Percentiles rank a stretch among this genome's conserved stretches.
Conservation (phyloP, 2,888 invertebrate genomes). For the Muschampia plurimacula region DNA sequence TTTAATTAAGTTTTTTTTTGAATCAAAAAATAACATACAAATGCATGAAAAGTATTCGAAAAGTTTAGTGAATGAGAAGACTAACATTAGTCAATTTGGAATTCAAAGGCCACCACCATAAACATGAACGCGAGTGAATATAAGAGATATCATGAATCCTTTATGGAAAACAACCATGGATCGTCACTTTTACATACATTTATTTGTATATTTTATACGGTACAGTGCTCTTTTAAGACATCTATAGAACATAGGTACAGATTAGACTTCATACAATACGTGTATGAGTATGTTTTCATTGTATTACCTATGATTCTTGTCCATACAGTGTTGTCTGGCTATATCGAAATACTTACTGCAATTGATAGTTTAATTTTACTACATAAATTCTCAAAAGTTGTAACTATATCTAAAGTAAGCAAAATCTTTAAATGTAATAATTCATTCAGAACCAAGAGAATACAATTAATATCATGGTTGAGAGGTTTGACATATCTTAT, state of each 20-base stretch:
- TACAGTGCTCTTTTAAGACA: constrained; percentile 58
- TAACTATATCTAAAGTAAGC: constrained; percentile 40
- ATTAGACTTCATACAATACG: constrained; percentile 62
- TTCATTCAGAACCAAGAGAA: constrained; percentile 52
- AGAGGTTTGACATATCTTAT: constrained; percentile 90
- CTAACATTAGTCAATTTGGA: not conserved
- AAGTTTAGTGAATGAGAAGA: not conserved
- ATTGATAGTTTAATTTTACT: constrained; percentile 55
- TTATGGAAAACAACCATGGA: constrained; percentile 84
- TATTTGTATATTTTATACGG: constrained; percentile 70
- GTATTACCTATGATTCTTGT: constrained; percentile 84
- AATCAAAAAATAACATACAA: not conserved
- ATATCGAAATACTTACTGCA: constrained; percentile 64
- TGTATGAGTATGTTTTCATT: constrained; percentile 84
- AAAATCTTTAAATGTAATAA: constrained; percentile 51
- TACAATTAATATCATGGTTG: constrained; percentile 87
- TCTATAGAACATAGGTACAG: not conserved
- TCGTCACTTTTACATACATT: constrained; percentile 82
- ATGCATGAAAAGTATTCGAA: not conserved
- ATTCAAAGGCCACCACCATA: not conserved
- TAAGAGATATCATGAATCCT: constrained; percentile 79
- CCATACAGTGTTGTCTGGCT: constrained; percentile 80
- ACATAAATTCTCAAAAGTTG: constrained; percentile 28
- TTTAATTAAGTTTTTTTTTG: too few species aligned
- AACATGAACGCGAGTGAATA: constrained; percentile 69